These are phyloP conservation scores for Macaria notata DNA, from an alignment of 2,888 invertebrate species.

Conservation along the genomic window DNA sequence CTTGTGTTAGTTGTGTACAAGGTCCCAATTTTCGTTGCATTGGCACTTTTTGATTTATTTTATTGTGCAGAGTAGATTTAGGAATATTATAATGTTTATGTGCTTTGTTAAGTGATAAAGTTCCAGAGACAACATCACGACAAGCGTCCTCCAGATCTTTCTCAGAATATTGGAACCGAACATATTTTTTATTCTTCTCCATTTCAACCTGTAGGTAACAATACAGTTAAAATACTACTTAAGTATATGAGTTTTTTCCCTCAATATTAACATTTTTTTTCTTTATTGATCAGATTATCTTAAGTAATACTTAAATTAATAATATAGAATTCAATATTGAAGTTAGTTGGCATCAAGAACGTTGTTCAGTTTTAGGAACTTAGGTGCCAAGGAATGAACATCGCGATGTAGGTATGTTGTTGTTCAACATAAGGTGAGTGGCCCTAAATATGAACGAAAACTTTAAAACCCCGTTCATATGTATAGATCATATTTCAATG, in stretches of 20 bases:
- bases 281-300: constrained; percentile 1
- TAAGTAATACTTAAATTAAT: constrained; percentile 2
- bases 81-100: constrained; percentile 12
- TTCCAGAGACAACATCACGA: constrained; percentile 3
- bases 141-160: constrained; percentile 10
- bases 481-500: too few relatives aligned
- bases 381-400: constrained; percentile 5
- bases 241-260: too few relatives aligned
- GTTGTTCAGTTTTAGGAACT: constrained; percentile 5
- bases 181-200: constrained; percentile 10
- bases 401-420: constrained; percentile 3
- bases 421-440: constrained; percentile 3
- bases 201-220: constrained; percentile 7
- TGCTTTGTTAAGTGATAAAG: constrained; percentile 9
- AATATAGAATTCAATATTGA: too few relatives aligned
- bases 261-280: too few relatives aligned
- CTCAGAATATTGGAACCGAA: constrained; percentile 10
- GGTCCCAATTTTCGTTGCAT: constrained; percentile 17
- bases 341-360: too few relatives aligned
- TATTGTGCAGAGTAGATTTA: constrained; percentile 20
- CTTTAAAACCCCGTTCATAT: constrained; percentile 4
- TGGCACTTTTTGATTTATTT: constrained; percentile 21
- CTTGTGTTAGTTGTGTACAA: constrained; percentile 12
- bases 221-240: constrained; percentile 2
- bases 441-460: constrained; percentile 5